Base-by-base conservation (phyloP, 2,113 vertebrate genomes). In the Serranochromis macrocephalus region DNA sequence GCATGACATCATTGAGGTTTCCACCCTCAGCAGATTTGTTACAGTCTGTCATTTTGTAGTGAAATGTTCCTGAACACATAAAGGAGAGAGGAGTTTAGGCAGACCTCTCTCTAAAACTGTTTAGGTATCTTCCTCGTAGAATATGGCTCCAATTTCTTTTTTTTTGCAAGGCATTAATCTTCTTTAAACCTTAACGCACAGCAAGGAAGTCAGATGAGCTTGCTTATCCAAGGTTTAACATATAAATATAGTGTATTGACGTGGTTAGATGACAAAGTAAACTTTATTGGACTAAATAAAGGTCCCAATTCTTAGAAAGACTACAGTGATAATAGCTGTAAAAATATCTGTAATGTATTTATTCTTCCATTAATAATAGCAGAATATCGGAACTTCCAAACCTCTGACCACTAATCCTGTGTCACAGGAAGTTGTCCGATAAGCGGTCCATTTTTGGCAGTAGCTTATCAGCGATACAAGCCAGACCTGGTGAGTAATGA, bases 391-490 rank as follows among this genome's bases (percentile, higher is more conserved):
- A 83, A 57, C 24, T 79, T 53, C 55, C 33, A 7, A 5, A 79
- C 21, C 12, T 80, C 81, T 79, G 54, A 90, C 53, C 5, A 4
- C 9, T 29, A 10, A 24, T 4, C 1, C 36, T 86, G 88, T 16
- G 13, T 91, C 87, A 91, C 21, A 38, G 87, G 68, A 88, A 83
- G 51, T 51, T 42, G 16, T 73, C 33, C 4, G 47, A 93, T 80
- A 86, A 42, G 26, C 10, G 31, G 47, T 54, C 16, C 14, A 36
- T 57, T 84, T 54, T 13, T 26, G 6, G 75, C 38, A 33, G 5
- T 21, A 40, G 40, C 17, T 84, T 84, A 85, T 80, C 83, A 54
- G 49, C 47, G 33, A 85, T 9, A 61, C 9, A 87, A 63, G 40
- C 29, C 90, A 88, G 87, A 80, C 38, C 61, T 45, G 40, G 19